phyloP scores from a whole-genome alignment of 2,113 vertebrate genomes.

The Ursus arctos region DNA sequence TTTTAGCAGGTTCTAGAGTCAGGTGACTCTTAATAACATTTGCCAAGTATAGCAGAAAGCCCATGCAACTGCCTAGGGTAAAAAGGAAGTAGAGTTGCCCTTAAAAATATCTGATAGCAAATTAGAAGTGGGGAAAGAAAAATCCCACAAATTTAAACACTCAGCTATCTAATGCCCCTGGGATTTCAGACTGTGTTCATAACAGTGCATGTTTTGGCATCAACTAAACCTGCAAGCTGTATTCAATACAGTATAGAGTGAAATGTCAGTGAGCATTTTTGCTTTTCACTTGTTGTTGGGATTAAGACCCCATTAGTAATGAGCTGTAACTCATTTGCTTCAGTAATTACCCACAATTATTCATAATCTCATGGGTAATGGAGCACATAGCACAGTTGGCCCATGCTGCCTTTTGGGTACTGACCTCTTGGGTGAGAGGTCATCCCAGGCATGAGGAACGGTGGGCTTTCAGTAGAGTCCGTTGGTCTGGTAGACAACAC shows the following conservation, averaged over 20 bases:
- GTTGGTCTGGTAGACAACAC: slow-evolving; percentile 14
- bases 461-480: background rate
- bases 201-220: background rate
- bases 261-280: background rate
- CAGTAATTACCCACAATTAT: slow-evolving; percentile 68
- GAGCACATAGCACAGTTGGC: slow-evolving; percentile 31
- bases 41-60: background rate
- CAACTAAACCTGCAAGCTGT: background rate
- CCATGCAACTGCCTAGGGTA: background rate
- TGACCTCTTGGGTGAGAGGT: slow-evolving; percentile 47
- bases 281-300: slow-evolving; percentile 60
- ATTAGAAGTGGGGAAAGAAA: slow-evolving; percentile 14
- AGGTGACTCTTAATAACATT: background rate
- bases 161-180: slow-evolving; percentile 2
- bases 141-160: slow-evolving; percentile 16
- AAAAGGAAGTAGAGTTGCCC: slow-evolving; percentile 48
- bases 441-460: background rate
- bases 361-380: slow-evolving; percentile 66
- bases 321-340: slow-evolving; percentile 69
- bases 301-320: slow-evolving; percentile 66
- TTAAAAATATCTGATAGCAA: slow-evolving; percentile 46
- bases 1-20: background rate
- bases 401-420: slow-evolving; percentile 6
- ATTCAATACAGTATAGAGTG: background rate
- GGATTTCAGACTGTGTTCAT: slow-evolving; percentile 41